phyloP scores from a whole-genome alignment of 2,797 vertebrate genomes.

The Enteromius trimaculatus region DNA sequence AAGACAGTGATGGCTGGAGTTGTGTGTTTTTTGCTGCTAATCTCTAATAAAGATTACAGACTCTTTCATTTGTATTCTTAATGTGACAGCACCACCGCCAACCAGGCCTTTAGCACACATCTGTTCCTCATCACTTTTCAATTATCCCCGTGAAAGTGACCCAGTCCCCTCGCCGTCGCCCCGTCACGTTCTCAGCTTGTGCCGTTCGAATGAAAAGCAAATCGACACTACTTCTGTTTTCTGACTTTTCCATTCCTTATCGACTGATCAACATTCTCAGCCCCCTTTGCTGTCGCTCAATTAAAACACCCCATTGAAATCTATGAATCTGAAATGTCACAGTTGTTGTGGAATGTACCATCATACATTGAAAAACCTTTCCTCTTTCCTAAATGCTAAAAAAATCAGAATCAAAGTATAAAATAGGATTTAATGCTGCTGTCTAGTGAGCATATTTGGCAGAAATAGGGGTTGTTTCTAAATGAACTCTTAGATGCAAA shows the following conservation, averaged over 20 bases:
- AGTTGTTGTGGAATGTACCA: background rate
- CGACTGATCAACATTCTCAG: conserved; percentile 36
- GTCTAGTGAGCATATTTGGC: background rate
- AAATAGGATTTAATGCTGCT: background rate
- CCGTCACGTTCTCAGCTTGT: conserved; percentile 18
- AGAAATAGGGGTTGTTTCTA: background rate
- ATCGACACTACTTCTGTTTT: background rate
- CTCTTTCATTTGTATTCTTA: conserved; percentile 49
- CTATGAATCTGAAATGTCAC: conserved; percentile 45
- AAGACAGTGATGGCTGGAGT: background rate
- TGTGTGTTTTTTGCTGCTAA: conserved; percentile 33
- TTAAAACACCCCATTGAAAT: conserved; percentile 3
- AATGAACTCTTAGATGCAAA: background rate
- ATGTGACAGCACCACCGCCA: conserved; percentile 40
- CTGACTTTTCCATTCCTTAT: conserved; percentile 15
- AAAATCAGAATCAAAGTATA: background rate
- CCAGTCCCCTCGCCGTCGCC: conserved; percentile 13
- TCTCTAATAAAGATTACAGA: conserved; percentile 38
- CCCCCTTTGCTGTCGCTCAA: background rate
- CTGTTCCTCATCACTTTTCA: conserved; percentile 49
- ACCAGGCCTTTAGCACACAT: conserved; percentile 37
- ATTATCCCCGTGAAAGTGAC: conserved; percentile 28
- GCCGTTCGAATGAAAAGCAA: conserved; percentile 17
- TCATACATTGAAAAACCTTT: background rate
- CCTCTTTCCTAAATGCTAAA: background rate